Base-by-base conservation (phyloP, 1,140 invertebrate species). In the Nephotettix cincticeps region DNA sequence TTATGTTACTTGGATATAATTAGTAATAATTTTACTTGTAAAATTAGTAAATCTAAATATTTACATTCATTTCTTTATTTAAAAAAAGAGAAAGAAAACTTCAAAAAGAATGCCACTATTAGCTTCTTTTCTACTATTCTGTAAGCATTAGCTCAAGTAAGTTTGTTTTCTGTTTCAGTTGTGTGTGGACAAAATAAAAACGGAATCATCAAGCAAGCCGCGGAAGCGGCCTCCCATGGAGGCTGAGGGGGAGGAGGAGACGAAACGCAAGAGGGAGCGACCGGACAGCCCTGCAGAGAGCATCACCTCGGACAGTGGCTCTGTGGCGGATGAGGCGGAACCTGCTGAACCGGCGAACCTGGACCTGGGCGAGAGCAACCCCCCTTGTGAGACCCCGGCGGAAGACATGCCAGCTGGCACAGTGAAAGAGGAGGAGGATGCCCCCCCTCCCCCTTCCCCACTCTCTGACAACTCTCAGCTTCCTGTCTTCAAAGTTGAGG, bases 241-340 rank as follows among this genome's bases (percentile, higher is more conserved):
- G 73, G 86, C 88, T 76, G 86, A 85, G 68, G 87, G 88, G 75
- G 85, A 89, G 25, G 86, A 86, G 32, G 83, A 86, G 65, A 87
- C 85, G 45, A 90, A 91, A 76, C 92, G 92, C 77, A 91, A 91
- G 79, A 90, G 80, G 68, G 89, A 91, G 74, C 80, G 90, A 56
- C 81, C 84, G 19, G 86, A 90, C 71, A 93, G 91, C 81, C 92
- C 93, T 13, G 88, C 90, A 21, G 90, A 91, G 78, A 93, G 91
- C 77, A 83, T 92, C 54, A 92, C 91, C 25, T 91, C 91, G 56
- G 92, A 93, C 77, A 92, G 90, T 68, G 75, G 74, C 13, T 76
- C 75, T 28, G 69, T 90, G 28, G 89, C 91, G 80, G 91, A 93
- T 79, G 91, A 93, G 76, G 86, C 84, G 9, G 91, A 92, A 76